These are phyloP conservation scores for Lycocerus yunnanus DNA, from an alignment of 2,888 invertebrate species.

Conservation along the genomic window DNA sequence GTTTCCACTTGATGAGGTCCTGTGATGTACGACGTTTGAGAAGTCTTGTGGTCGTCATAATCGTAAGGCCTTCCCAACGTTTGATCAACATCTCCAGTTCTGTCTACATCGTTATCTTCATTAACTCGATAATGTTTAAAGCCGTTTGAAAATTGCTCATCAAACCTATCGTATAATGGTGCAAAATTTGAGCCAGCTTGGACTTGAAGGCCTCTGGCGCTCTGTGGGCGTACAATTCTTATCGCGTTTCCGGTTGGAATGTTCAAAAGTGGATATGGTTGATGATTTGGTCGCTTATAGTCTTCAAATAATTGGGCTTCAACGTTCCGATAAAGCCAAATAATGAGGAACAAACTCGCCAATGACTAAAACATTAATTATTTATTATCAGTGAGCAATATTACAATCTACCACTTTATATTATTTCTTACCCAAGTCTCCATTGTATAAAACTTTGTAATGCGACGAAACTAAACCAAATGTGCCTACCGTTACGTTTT, in stretches of 20 bases:
- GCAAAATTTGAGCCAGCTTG: background rate
- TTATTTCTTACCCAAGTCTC: background rate
- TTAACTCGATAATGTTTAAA: background rate
- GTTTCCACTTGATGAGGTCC: constrained; percentile 45
- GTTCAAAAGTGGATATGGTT: too few relatives aligned
- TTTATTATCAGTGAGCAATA: background rate
- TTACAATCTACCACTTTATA: background rate
- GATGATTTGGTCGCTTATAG: background rate
- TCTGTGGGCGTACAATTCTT: background rate
- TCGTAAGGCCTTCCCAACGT: constrained; percentile 30
- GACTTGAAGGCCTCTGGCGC: background rate
- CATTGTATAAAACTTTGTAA: background rate
- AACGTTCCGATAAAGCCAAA: background rate
- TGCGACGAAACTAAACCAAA: background rate
- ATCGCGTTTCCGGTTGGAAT: background rate
- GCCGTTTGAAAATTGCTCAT: background rate
- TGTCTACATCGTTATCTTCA: background rate
- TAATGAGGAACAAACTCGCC: constrained; percentile 8
- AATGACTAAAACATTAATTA: background rate
- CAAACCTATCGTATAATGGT: background rate
- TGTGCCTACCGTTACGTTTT: background rate
- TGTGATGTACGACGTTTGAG: constrained; percentile 37
- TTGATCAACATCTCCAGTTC: constrained; percentile 10
- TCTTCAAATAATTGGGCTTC: background rate
- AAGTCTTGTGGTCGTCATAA: constrained; percentile 40